Conservation (phyloP, 2,888 invertebrate genomes). For the Thereva nobilitata region DNA sequence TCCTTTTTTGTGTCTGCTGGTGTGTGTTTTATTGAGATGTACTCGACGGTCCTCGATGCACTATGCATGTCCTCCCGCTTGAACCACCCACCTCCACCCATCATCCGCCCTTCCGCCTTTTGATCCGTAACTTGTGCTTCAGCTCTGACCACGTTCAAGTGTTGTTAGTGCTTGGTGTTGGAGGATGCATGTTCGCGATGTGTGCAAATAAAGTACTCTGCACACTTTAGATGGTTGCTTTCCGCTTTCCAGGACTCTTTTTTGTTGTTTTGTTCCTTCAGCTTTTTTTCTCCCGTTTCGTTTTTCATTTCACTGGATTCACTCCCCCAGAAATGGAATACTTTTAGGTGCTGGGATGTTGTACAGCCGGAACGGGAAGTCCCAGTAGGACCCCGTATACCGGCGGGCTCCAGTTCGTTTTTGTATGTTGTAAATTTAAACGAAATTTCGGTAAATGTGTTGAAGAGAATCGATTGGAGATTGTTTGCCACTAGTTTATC, state of each 20-base stretch:
- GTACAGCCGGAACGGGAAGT: constrained; percentile 7
- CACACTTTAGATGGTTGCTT: constrained; percentile 40
- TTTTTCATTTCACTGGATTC: constrained; percentile 38
- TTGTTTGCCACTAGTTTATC: constrained; percentile 47
- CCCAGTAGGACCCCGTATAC: constrained; percentile 1
- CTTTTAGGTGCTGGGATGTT: constrained; percentile 28
- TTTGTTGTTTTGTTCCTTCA: constrained; percentile 19
- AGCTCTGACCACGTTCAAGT: constrained; percentile 36
- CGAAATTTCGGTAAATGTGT: constrained; percentile 46
- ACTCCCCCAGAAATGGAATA: constrained; percentile 28
- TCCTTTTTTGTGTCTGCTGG: constrained; percentile 37
- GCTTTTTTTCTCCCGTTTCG: constrained; percentile 36
- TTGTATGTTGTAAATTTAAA: constrained; percentile 35
- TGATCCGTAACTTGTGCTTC: constrained; percentile 38
- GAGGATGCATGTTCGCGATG: constrained; percentile 42
- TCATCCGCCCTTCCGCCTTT: constrained; percentile 3
- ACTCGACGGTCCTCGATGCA: constrained; percentile 39
- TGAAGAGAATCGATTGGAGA: constrained; percentile 46
- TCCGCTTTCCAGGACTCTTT: constrained; percentile 39
- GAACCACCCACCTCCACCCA: constrained; percentile 29
- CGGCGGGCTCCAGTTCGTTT: constrained; percentile 19
- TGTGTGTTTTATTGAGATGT: constrained; percentile 42
- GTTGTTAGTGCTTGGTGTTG: constrained; percentile 38
- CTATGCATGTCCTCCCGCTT: constrained; percentile 40
- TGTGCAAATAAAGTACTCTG: constrained; percentile 42